Evolutionary conservation across 2,888 invertebrate species (phyloP), one percentile per base, ranked within the genome.

Genomic region (Anoplius nigerrimus): DNA sequence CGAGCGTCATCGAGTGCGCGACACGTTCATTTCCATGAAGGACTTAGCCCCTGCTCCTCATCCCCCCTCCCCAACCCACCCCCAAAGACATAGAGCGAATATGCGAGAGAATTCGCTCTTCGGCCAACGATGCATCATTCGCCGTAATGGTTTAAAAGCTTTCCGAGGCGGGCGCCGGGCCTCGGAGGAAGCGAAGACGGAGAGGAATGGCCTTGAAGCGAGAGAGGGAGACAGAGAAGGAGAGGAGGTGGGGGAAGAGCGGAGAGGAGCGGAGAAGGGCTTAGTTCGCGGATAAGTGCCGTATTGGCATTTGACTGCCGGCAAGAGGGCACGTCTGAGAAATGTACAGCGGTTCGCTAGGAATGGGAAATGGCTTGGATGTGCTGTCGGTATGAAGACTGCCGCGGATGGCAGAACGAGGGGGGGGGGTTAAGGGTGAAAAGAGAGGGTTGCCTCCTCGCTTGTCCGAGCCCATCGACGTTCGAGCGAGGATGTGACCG

Each of bases 251-350:
- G 4, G 34, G 34, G 21, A 15, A 11, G 54, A 42, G 18, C 15
- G 22, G 59, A 45, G 45, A 43, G 18, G 18, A 63, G 11, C 11
- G 34, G 45, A 43, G 18, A n/a, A 63, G 11, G 34, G 34, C 34
- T 34, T 34, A 34, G 34, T 34, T 34, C 34, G 34, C 11, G 61
- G 75, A 77, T 81, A 81, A 82, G 82, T 82, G 80, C 72, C 75
- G 75, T 82, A 82, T 82, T 82, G 79, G 79, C 76, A 80, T 82
- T 81, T 77, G 82, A 79, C 79, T 82, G 75, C 71, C 71, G 82
- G 72, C 75, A 66, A 69, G 71, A 75, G 75, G 16, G 75, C 77
- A 79, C 79, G 79, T 79, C 79, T 79, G 79, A 77, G 77, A 79
- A 79, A 79, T 77, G 78, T 79, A 77, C 79, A 75, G 75, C 68